Evolutionary conservation across 2,797 vertebrate species (phyloP).

Genomic region (Oreortyx pictus): DNA sequence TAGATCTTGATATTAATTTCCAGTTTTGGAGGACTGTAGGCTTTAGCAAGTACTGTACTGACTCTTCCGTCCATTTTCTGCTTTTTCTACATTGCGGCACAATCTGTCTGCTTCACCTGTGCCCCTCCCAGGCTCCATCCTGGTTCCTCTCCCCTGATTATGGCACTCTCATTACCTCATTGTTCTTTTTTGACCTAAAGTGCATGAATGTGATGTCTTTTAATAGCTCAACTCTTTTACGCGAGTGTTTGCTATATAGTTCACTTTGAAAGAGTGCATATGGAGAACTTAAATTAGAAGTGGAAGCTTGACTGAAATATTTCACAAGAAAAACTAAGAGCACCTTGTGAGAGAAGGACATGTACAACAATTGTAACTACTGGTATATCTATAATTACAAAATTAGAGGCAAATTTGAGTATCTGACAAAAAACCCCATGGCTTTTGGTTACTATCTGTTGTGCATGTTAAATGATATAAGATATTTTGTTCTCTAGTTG

Average conservation of each 20-base stretch:
- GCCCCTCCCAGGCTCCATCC: neutral
- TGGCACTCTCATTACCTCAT: neutral
- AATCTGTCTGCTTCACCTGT: neutral
- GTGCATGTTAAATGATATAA: neutral
- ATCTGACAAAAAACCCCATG: accelerated
- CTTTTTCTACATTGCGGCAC: neutral
- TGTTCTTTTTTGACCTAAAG: neutral
- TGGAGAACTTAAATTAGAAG: neutral
- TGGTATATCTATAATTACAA: neutral
- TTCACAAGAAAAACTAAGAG: neutral
- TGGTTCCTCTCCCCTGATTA: accelerated
- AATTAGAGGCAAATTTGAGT: neutral
- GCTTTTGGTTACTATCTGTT: neutral
- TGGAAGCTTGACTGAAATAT: neutral
- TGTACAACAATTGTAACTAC: accelerated
- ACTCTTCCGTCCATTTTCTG: accelerated
- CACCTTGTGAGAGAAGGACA: neutral
- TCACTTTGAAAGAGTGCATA: neutral
- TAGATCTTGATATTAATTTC: too few relatives aligned
- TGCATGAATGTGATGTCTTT: accelerated
- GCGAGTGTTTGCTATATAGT: neutral
- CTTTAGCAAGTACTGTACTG: neutral
- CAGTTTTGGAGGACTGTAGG: accelerated
- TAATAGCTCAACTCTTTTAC: neutral
- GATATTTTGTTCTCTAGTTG: neutral